These are phyloP conservation scores for Agonopterix alstromeriana DNA, from an alignment of 2,888 invertebrate genomes.

Conservation along the genomic window DNA sequence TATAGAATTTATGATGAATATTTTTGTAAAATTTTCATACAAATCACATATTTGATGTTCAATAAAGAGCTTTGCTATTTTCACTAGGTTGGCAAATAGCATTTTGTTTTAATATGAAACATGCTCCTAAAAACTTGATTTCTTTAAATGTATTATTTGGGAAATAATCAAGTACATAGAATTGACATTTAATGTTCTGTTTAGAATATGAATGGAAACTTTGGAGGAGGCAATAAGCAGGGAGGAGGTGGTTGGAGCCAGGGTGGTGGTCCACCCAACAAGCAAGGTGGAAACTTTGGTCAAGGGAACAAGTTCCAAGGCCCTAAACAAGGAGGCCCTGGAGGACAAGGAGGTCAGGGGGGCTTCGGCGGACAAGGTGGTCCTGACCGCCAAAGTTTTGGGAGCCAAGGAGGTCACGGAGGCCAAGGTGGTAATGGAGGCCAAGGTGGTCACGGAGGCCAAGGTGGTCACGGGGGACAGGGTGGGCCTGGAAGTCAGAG, in stretches of 20 bases:
- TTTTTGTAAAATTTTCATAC: no score
- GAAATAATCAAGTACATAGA: not conserved
- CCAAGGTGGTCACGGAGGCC: not conserved
- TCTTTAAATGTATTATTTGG: no score
- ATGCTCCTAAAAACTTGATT: no score
- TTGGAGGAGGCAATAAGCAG: conserved; percentile 48
- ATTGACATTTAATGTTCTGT: conserved; percentile 10
- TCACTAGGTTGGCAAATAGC: no score
- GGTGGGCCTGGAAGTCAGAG: conserved; percentile 3
- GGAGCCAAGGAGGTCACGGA: conserved; percentile 18
- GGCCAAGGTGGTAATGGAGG: conserved; percentile 13
- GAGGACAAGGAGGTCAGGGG: conserved; percentile 23
- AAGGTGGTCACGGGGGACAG: not conserved
- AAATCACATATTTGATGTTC: no score
- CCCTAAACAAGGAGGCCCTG: conserved; percentile 11
- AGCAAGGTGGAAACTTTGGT: not conserved
- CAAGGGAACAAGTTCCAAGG: conserved; percentile 1
- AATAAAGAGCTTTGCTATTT: no score
- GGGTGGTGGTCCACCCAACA: not conserved
- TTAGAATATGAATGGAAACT: conserved; percentile 59
- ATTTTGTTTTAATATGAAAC: no score
- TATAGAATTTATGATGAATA: no score
- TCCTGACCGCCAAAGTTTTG: not conserved
- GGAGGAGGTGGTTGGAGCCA: conserved; percentile 11
- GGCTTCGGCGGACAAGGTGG: conserved; percentile 13